phyloP scores from a whole-genome alignment of 2,113 vertebrate genomes.

The Phaethornis superciliosus region DNA sequence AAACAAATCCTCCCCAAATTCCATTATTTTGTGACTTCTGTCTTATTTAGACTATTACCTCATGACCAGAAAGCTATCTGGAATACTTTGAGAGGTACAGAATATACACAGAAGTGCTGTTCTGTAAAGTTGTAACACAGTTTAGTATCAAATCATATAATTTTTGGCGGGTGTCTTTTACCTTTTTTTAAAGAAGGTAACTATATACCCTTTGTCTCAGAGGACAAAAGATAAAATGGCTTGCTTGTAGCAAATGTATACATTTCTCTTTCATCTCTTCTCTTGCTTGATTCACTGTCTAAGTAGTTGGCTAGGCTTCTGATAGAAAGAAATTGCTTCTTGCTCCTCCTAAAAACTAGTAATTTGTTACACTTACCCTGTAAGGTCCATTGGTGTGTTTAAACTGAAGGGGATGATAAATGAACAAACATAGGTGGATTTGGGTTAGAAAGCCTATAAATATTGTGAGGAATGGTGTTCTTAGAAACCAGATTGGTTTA shows the following conservation, averaged over 20 bases:
- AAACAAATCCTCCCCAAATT: neutral
- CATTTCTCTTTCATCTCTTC: neutral
- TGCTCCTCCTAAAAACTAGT: neutral
- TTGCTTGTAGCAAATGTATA: neutral
- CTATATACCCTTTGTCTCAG: neutral
- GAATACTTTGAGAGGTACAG: neutral
- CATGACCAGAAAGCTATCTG: neutral
- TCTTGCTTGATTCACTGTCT: neutral
- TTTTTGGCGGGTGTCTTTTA: neutral
- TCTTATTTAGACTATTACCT: neutral
- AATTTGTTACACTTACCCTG: neutral
- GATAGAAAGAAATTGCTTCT: neutral
- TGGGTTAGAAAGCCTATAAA: neutral
- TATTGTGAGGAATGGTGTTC: neutral
- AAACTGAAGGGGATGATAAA: neutral
- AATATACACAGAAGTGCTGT: neutral
- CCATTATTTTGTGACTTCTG: neutral
- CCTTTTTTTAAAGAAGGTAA: no score
- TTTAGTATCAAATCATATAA: neutral
- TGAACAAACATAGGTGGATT: neutral
- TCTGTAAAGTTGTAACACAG: neutral
- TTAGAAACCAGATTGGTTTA: neutral
- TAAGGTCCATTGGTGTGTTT: neutral
- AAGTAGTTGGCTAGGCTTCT: neutral
- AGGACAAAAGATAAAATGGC: neutral